Base-by-base conservation (phyloP, 1,140 invertebrate genomes). In the Acromyrmex heyeri region DNA sequence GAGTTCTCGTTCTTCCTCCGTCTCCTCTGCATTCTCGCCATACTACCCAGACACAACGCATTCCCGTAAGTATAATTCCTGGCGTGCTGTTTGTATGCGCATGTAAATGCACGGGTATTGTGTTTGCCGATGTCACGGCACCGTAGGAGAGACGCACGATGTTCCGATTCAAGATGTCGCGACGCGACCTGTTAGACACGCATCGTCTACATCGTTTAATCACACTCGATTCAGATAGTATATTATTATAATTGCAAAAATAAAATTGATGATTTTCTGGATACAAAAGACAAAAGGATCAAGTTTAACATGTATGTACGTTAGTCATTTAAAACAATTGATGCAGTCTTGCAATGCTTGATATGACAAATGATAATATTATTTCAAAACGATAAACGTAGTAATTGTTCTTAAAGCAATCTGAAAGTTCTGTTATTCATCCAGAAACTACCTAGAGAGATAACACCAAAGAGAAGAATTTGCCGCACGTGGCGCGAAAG, bases 61-160 rank as follows among this genome's bases (percentile, higher is more conserved):
- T 87, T 77, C 76, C 75, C 86, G 89, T 90, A 90, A 91, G 91
- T 92, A 91, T 92, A 92, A 92, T 92, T 92, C 89, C 86, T 64
- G 87, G 53, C 90, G 89, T 53, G 90, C 86, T 92, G 92, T 92
- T 92, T 93, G 92, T 92, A 92, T 92, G 92, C 91, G 79, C 91
- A 92, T 93, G 92, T 93, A 91, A 93, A 93, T 93, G 90, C 90
- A 62, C 69, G 87, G 88, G 88, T 91, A 92, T 92, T 92, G 89
- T 93, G 90, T 93, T 93, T 93, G 92, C 88, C 86, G 88, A 91
- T 91, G 88, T 90, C 88, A 78, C 86, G 55, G 78, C 86, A 83
- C 75, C 48, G 61, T 64, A 64, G 24, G 34, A 64, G 65, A 73
- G 69, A 83, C 59, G 62, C 87, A 21, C 62, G 24, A 38, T 59